A percentile compares a stretch with the other conserved stretches of the same genome.
Conservation (phyloP, 2,797 vertebrate species). For the Tenualosa ilisha region DNA sequence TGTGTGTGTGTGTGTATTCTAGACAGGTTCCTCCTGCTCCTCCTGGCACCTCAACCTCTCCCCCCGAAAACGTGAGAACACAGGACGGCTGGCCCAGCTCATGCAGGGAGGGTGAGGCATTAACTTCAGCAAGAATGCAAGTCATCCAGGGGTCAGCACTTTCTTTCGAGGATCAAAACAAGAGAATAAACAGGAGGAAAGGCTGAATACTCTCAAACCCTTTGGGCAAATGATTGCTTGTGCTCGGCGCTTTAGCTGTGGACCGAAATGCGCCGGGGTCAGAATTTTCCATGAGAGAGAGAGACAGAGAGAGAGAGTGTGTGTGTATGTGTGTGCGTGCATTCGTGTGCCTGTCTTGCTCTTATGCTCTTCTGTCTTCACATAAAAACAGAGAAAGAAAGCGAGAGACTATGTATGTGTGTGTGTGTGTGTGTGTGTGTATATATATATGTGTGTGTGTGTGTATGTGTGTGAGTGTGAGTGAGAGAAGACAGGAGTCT, state of each 20-base stretch:
- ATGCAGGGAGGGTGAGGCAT: conserved; percentile 59
- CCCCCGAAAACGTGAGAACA: neutral
- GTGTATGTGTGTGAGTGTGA: neutral
- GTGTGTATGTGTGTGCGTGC: conserved; percentile 12
- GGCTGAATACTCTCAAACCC: neutral
- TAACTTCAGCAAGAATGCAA: conserved; percentile 69
- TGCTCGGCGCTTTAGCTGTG: neutral
- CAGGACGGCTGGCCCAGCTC: conserved; percentile 24
- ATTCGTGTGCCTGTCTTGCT: neutral
- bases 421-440: neutral
- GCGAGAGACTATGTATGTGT: neutral
- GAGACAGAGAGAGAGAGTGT: neutral
- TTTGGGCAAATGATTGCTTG: conserved; percentile 14
- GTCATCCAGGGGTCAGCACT: conserved; percentile 56
- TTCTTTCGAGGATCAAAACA: conserved; percentile 10
- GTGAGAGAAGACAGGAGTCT: neutral
- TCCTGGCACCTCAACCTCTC: neutral
- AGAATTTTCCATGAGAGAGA: neutral
- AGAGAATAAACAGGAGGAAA: neutral
- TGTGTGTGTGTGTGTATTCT: neutral
- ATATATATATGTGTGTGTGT: neutral
- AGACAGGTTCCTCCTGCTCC: neutral
- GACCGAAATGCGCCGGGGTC: neutral
- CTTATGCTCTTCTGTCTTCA: neutral
- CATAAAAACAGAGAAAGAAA: neutral